These are phyloP conservation scores for Mythimna albipuncta DNA, from an alignment of 2,888 invertebrate genomes.

Conservation along the genomic window DNA sequence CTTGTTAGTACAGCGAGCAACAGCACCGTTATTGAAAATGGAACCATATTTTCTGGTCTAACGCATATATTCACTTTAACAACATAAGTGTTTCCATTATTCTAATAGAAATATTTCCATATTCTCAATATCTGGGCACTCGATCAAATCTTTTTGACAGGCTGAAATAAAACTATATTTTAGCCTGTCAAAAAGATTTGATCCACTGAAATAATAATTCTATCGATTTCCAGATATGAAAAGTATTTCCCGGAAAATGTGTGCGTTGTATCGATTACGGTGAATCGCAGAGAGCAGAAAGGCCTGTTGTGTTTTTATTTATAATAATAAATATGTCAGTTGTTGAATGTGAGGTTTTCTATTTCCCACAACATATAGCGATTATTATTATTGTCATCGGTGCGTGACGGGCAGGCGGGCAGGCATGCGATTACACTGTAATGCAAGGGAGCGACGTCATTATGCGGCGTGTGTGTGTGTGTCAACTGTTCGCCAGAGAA, in stretches of 20 bases:
- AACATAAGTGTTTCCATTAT: slow-evolving; percentile 33
- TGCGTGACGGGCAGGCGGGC: slow-evolving; percentile 77
- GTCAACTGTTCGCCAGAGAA: slow-evolving; percentile 78
- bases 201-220: slow-evolving; percentile 38
- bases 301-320: slow-evolving; percentile 32
- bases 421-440: slow-evolving; percentile 78
- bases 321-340: slow-evolving; percentile 56
- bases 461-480: slow-evolving; percentile 70
- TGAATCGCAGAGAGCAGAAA: slow-evolving; percentile 12
- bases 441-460: slow-evolving; percentile 74
- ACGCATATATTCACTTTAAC: slow-evolving; percentile 28
- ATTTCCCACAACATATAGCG: slow-evolving; percentile 79
- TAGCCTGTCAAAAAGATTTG: not conserved
- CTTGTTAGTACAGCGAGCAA: slow-evolving; percentile 59
- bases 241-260: slow-evolving; percentile 43
- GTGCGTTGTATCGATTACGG: slow-evolving; percentile 21
- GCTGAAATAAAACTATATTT: slow-evolving; percentile 2
- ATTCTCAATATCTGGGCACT: slow-evolving; percentile 38
- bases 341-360: slow-evolving; percentile 64
- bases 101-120: slow-evolving; percentile 34
- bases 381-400: slow-evolving; percentile 80
- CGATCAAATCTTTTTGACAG: slow-evolving; percentile 33
- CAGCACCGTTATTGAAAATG: slow-evolving; percentile 64
- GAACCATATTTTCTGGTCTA: slow-evolving; percentile 44
- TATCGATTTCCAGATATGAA: slow-evolving; percentile 42